A percentile compares a stretch with the other conserved stretches of the same genome.
These are phyloP conservation scores for Oreochromis grahami DNA, from an alignment of 2,797 vertebrate species.

Conservation along the genomic window DNA sequence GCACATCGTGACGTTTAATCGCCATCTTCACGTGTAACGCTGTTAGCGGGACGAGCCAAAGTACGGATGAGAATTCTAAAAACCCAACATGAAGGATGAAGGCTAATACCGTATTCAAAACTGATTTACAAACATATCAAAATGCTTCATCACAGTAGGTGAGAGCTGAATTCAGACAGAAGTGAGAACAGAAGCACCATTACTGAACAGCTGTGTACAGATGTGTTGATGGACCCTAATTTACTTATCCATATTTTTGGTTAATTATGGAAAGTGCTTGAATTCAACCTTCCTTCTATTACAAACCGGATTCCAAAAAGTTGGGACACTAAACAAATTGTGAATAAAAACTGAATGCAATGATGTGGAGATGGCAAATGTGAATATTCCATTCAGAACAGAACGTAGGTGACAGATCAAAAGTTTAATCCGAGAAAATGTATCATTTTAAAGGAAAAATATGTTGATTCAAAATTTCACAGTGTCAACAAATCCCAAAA, in stretches of 20 bases:
- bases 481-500: too few relatives aligned
- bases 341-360: too few relatives aligned
- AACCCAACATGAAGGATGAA: constrained; percentile 18
- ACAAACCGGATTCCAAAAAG: too few relatives aligned
- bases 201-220: constrained; percentile 34
- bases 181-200: constrained; percentile 48
- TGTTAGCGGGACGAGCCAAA: constrained; percentile 12
- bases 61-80: constrained; percentile 16
- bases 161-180: constrained; percentile 32
- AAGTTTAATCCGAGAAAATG: too few relatives aligned
- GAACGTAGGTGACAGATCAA: too few relatives aligned
- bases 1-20: constrained; percentile 49
- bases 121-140: constrained; percentile 40
- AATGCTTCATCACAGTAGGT: constrained; percentile 50
- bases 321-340: too few relatives aligned
- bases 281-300: background rate
- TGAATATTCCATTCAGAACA: too few relatives aligned
- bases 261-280: background rate
- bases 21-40: background rate
- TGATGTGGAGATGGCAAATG: too few relatives aligned
- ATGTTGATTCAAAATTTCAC: too few relatives aligned
- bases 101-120: constrained; percentile 12
- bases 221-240: background rate
- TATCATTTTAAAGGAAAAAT: too few relatives aligned
- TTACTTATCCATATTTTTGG: background rate